Evolutionary conservation across 2,113 vertebrate genomes (phyloP).

Genomic region (Danionella cerebrum): DNA sequence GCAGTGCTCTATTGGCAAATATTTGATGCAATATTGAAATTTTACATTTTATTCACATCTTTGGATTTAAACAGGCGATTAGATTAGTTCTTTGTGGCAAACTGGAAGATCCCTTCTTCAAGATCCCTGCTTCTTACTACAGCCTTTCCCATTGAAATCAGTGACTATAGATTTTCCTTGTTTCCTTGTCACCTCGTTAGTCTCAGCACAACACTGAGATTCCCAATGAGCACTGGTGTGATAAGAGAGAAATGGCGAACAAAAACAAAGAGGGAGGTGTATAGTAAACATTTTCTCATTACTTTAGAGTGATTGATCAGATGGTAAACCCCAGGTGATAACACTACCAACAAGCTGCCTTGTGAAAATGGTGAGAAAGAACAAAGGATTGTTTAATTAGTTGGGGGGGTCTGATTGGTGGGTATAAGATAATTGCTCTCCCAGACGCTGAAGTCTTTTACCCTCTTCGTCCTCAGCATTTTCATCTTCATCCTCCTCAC

Average conservation of each 20-base stretch:
- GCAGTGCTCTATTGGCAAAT: no score
- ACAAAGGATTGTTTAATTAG: background rate
- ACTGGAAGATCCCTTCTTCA: no score
- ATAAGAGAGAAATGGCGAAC: background rate
- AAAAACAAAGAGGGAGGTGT: background rate
- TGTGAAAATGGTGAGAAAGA: background rate
- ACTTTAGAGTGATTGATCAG: constrained; percentile 41
- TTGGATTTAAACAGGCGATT: no score
- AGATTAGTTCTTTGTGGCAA: no score
- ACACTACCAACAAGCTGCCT: constrained; percentile 30
- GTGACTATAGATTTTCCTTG: no score
- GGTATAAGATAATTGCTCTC: constrained; percentile 3
- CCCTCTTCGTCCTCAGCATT: constrained; percentile 25
- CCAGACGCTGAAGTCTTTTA: background rate
- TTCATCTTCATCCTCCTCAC: constrained; percentile 10
- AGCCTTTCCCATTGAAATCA: no score
- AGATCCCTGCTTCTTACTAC: no score
- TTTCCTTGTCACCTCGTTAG: background rate
- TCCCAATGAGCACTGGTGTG: constrained; percentile 5
- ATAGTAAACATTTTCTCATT: constrained; percentile 41
- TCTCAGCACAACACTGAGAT: background rate
- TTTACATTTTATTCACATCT: no score
- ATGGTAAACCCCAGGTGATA: constrained; percentile 34
- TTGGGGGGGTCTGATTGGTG: constrained; percentile 5
- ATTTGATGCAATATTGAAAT: no score